phyloP scores from a whole-genome alignment of 2,113 vertebrate genomes.

The Ciconia maguari region DNA sequence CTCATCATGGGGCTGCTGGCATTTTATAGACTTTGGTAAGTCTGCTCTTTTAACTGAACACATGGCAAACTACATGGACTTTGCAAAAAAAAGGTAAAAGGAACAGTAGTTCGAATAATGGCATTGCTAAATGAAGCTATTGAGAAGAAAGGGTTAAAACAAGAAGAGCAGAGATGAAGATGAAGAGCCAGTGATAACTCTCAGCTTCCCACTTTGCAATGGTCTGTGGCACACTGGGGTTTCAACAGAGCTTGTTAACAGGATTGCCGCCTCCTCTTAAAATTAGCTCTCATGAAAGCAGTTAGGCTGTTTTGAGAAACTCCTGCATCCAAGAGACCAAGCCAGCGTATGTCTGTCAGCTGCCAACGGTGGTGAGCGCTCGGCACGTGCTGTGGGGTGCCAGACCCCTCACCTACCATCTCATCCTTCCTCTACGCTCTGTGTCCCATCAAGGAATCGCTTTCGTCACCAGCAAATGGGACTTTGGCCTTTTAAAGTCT shows the following conservation, averaged over 20 bases:
- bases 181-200: neutral
- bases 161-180: constrained; percentile 9
- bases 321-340: neutral
- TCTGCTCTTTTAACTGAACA: neutral
- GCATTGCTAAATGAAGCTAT: constrained; percentile 8
- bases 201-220: neutral
- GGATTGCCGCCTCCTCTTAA: neutral
- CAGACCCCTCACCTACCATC: neutral
- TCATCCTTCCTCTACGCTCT: neutral
- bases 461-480: neutral
- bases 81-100: neutral
- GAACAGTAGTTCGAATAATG: constrained; percentile 19
- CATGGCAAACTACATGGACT: neutral
- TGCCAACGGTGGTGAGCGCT: neutral
- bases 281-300: neutral
- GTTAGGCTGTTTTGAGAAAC: neutral
- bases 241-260: neutral
- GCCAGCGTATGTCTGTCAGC: neutral
- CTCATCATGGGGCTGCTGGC: neutral
- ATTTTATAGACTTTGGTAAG: neutral
- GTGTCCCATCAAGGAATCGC: neutral
- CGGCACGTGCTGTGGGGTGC: fast-evolving
- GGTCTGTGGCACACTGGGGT: neutral
- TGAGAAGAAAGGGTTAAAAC: constrained; percentile 11
- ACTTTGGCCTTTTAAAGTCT: neutral